Base-by-base conservation (phyloP, 2,113 vertebrate species). In the Mastomys natalensis region DNA sequence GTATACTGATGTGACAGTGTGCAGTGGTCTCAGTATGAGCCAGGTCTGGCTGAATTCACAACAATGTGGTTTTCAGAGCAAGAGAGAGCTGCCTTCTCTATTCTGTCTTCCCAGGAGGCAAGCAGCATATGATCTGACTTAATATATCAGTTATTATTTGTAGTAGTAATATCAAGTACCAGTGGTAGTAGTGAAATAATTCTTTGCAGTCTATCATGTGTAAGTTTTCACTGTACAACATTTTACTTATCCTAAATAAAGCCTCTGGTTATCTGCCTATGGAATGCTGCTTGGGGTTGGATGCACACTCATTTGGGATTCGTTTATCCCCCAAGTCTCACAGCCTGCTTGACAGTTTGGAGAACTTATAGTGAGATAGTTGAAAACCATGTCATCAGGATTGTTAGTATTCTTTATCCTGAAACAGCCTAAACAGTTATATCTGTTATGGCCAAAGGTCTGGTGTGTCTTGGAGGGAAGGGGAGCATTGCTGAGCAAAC, bases 161-260 rank as follows among this genome's bases (percentile, higher is more conserved):
- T 55, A 37, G 40, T 84, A 40, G 68, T 58, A 53, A 24, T 72
- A 48, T 60, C 7, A 72, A 94, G 87, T 19, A 80, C 78, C 60
- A 34, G 53, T 19, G n/a, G 55, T 64, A 80, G 7, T 22, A 77
- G 58, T 11, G 43, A 22, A 24, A 76, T 74, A 80, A 86, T 24
- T 80, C 93, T 92, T 24, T 62, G 58, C 0, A 85, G 40, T 89
- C 93, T 8, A 80, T 95, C 31, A 77, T 93, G 95, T 89, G 37
- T 12, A 94, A 55, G 45, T 81, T 93, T 92, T 87, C 55, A 60
- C 9, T 68, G 53, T 64, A n/a, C 40, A 77, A 58, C 72, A 89
- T 95, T 90, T 95, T 80, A 89, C 72, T 95, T 92, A 87, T 29
- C 43, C 78, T 62, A 62, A 66, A 90, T 66, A 81, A 88, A 78